Conservation (phyloP, 2,113 vertebrate species). For the Notothenia coriiceps region DNA sequence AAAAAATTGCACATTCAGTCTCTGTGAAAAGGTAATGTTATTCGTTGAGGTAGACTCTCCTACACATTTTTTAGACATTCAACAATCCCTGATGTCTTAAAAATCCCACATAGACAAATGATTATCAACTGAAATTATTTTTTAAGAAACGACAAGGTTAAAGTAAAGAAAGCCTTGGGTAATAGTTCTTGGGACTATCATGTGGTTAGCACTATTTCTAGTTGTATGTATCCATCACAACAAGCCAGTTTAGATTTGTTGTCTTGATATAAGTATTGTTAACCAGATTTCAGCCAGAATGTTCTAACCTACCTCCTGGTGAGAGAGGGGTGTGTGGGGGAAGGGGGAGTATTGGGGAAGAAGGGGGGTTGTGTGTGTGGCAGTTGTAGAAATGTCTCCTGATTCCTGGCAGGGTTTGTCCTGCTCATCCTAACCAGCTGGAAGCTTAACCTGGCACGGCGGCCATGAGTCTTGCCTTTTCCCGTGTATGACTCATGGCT, state of each 20-base stretch:
- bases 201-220: slow-evolving; percentile 26
- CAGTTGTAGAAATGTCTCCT: slow-evolving; percentile 52
- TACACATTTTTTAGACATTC: slow-evolving; percentile 24
- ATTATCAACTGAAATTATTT: slow-evolving; percentile 3
- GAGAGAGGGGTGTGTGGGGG: slow-evolving; percentile 61
- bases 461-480: slow-evolving; percentile 49
- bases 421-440: slow-evolving; percentile 55
- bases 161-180: slow-evolving; percentile 29
- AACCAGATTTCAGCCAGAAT: slow-evolving; percentile 70
- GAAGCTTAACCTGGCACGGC: slow-evolving; percentile 46
- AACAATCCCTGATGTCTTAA: background rate
- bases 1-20: slow-evolving; percentile 87
- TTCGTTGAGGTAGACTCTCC: slow-evolving; percentile 5
- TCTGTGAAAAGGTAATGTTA: slow-evolving; percentile 86
- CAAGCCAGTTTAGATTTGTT: slow-evolving; percentile 40
- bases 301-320: slow-evolving; percentile 74
- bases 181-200: slow-evolving; percentile 39
- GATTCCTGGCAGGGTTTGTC: slow-evolving; percentile 61
- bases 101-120: background rate
- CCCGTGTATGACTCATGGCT: slow-evolving; percentile 70
- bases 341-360: slow-evolving; percentile 63
- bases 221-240: slow-evolving; percentile 9
- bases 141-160: slow-evolving; percentile 5
- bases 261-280: slow-evolving; percentile 68
- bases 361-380: slow-evolving; percentile 63